Evolutionary conservation across 2,113 vertebrate genomes (phyloP), one percentile per base, ranked within the genome.

Genomic region (Epinephelus fuscoguttatus): DNA sequence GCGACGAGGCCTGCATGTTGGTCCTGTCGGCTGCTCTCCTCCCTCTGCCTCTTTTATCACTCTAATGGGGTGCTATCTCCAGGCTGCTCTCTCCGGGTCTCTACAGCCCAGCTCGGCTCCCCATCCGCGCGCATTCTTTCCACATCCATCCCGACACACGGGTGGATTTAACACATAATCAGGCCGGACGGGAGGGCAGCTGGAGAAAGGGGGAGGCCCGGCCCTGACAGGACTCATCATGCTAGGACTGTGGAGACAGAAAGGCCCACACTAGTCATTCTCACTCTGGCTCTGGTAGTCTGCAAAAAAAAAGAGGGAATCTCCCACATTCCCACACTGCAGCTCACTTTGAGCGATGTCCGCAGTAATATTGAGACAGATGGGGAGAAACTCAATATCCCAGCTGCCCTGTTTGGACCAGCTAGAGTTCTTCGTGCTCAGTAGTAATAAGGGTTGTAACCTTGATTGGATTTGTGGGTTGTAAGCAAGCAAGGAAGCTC

Each of bases 101-200:
- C 89, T 50, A 3, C 84, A 52, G 60, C 84, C 75, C 66, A 11
- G 19, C 78, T 66, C 47, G 15, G 37, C 68, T 86, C 81, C 50
- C 80, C 75, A 45, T 69, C 84, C 56, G 50, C 50, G 1, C 1
- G 60, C 91, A 93, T 94, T 91, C 85, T 92, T 94, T 93, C 94
- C 93, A 84, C 93, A 94, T 95, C 91, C 85, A 91, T 92, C 93
- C 88, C 56, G 91, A 94, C 94, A 93, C 85, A 75, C 74, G 90
- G 91, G 92, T 93, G 93, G 95, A 95, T 95, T 95, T 94, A 93
- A 95, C 96, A 96, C 21, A 80, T 94, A 95, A 94, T 95, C 87
- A 95, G 87, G 81, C 72, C 4, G 57, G 87, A 88, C 71, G 69
- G 85, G 86, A 75, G 78, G 86, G 83, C 77, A 49, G 88, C 25